Percentiles rank a stretch among this genome's conserved stretches.
These are phyloP conservation scores for Phenganax subtilis DNA, from an alignment of 92 coral and sea anemone species.

Conservation along the genomic window DNA sequence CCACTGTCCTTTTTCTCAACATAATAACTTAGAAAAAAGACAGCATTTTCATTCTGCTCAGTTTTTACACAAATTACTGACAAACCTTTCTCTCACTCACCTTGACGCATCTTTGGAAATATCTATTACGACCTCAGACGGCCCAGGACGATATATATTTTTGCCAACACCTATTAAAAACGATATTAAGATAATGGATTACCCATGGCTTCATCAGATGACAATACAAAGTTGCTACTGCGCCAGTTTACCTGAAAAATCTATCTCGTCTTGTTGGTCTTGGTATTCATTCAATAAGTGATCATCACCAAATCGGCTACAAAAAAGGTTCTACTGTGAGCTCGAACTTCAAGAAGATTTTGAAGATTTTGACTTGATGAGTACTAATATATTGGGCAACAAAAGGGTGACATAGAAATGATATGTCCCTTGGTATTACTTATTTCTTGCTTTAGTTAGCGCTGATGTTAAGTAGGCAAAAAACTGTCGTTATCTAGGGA, in stretches of 20 bases:
- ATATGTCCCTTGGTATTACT: too few relatives aligned
- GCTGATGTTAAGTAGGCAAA: too few relatives aligned
- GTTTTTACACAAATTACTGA: not conserved
- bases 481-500: too few relatives aligned
- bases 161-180: conserved; percentile 23
- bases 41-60: not conserved
- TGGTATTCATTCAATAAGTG: conserved; percentile 87
- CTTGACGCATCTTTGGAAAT: conserved; percentile 33
- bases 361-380: too few relatives aligned
- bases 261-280: conserved; percentile 96
- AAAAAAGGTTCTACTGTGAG: not conserved
- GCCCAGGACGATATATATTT: conserved; percentile 37
- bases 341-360: too few relatives aligned
- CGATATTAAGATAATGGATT: not conserved
- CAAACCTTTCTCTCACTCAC: not conserved
- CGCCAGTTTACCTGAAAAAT: conserved; percentile 68
- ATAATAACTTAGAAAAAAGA: not conserved
- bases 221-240: not conserved
- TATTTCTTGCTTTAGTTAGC: too few relatives aligned
- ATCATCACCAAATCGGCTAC: conserved; percentile 88
- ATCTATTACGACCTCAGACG: conserved; percentile 35
- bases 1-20: not conserved
- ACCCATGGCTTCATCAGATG: not conserved
- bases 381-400: too few relatives aligned
- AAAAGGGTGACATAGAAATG: too few relatives aligned